Evolutionary conservation across 2,888 invertebrate genomes (phyloP).

Genomic region (Eupithecia insigniata): DNA sequence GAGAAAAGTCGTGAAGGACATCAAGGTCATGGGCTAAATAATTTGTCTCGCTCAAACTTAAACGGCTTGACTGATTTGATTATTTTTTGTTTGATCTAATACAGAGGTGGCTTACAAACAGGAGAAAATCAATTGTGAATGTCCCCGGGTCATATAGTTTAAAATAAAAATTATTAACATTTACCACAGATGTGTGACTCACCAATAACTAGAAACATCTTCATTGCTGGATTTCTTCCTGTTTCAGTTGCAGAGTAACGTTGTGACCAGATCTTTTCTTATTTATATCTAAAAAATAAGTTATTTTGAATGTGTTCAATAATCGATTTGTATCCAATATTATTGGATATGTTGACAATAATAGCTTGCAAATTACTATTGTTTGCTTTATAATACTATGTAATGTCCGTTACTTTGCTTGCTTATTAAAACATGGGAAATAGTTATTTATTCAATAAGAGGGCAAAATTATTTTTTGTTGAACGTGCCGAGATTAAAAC

Average conservation of each 20-base stretch:
- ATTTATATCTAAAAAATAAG: background rate
- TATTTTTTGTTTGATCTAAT: too few species aligned
- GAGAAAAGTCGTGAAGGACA: too few species aligned
- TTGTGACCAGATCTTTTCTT: background rate
- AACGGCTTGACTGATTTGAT: too few species aligned
- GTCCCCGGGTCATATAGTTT: too few species aligned
- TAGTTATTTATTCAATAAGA: too few species aligned
- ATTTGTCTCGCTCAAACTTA: too few species aligned
- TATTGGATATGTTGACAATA: background rate
- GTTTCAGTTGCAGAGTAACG: background rate
- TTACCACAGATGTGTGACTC: background rate
- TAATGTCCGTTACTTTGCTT: background rate
- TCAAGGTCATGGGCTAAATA: too few species aligned
- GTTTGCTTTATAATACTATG: background rate
- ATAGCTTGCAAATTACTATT: background rate
- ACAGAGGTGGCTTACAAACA: too few species aligned
- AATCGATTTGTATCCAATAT: slow-evolving; percentile 6
- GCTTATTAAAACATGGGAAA: background rate
- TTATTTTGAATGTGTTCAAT: background rate
- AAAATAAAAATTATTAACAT: background rate
- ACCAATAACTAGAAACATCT: slow-evolving; percentile 4
- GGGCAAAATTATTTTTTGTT: too few species aligned
- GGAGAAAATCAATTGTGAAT: too few species aligned
- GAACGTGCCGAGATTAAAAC: too few species aligned
- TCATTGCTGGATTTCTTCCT: background rate